Conservation (phyloP, 2,113 vertebrate species). For the Rissa tridactyla region DNA sequence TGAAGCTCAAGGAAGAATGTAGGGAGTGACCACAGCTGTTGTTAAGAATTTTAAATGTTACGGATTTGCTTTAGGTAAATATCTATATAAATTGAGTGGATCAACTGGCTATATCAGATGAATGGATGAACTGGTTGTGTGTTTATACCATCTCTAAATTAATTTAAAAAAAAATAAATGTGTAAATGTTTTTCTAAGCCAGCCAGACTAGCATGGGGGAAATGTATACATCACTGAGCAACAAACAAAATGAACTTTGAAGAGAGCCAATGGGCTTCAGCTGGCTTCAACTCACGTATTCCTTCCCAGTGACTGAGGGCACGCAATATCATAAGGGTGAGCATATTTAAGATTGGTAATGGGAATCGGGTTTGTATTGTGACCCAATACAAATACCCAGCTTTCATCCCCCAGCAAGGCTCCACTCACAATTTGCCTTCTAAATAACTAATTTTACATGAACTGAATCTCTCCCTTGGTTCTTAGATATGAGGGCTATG, state of each 20-base stretch:
- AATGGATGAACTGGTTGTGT: not conserved
- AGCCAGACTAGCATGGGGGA: not conserved
- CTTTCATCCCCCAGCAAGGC: not conserved
- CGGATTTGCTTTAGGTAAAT: not conserved
- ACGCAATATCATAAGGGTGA: not conserved
- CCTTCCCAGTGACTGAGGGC: not conserved
- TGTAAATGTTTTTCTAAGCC: not conserved
- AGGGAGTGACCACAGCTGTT: not conserved
- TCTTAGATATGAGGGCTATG: not conserved
- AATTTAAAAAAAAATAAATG: not conserved
- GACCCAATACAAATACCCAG: not conserved
- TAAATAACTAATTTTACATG: not conserved
- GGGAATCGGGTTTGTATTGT: not conserved
- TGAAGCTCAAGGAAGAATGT: not conserved
- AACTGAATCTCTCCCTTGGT: not conserved
- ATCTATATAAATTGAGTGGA: not conserved
- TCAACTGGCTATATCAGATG: not conserved
- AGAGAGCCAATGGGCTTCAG: not conserved
- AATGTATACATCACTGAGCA: not conserved
- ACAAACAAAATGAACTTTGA: not conserved
- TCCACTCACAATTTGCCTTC: not conserved
- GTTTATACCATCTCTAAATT: not conserved
- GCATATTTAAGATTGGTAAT: not conserved
- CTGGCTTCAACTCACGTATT: not conserved
- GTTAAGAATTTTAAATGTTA: not conserved